phyloP scores from a whole-genome alignment of 2,888 invertebrate species.

The Drosophila prolongata region DNA sequence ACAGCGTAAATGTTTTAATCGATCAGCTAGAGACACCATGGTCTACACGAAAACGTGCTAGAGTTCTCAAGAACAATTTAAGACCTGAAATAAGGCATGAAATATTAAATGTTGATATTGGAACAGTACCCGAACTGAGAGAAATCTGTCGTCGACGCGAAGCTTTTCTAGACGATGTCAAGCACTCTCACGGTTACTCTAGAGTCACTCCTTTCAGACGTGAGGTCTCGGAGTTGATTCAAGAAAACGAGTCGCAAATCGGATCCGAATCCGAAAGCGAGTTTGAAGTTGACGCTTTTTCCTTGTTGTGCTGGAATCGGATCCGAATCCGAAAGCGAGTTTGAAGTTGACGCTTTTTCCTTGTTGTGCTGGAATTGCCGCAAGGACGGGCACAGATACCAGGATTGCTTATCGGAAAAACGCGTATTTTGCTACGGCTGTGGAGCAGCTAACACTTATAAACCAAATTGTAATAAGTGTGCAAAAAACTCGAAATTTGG shows the following conservation, averaged over 20 bases:
- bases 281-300: not conserved
- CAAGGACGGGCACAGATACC: not conserved
- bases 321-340: too few relatives aligned
- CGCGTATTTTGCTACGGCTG: conserved; percentile 1
- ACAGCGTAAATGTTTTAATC: too few relatives aligned
- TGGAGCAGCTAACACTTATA: conserved; percentile 1
- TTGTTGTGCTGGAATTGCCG: too few relatives aligned
- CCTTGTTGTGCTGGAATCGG: conserved; percentile 3
- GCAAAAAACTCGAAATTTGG: not conserved
- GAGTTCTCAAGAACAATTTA: too few relatives aligned
- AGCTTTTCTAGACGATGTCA: not conserved
- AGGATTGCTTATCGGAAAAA: not conserved
- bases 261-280: not conserved
- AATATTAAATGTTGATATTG: not conserved
- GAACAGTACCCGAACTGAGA: too few relatives aligned
- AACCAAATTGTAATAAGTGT: conserved; percentile 3
- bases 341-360: too few relatives aligned
- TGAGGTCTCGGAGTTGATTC: not conserved
- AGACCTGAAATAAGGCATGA: not conserved
- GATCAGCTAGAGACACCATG: too few relatives aligned
- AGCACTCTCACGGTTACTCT: not conserved
- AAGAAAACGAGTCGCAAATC: too few relatives aligned
- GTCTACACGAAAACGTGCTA: too few relatives aligned
- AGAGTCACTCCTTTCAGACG: not conserved
- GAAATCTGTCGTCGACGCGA: not conserved